Percentiles rank a stretch among this genome's conserved stretches.
Evolutionary conservation across 2,113 vertebrate species (phyloP).

Genomic region (Cyrtonyx montezumae): DNA sequence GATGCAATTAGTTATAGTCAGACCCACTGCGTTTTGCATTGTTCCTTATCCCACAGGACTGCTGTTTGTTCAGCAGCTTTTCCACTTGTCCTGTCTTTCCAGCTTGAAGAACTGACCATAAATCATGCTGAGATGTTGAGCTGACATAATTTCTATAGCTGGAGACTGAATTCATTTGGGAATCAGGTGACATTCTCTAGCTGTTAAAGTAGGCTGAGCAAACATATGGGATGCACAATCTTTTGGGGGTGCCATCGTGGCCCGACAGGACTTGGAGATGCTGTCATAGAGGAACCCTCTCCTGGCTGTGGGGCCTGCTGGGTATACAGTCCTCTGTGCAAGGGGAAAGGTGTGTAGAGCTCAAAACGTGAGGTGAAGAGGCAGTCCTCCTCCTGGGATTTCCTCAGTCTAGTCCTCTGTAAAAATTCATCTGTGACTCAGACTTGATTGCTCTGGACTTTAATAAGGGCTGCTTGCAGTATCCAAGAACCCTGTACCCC

Average conservation of each 20-base stretch:
- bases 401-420: neutral
- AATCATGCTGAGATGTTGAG: neutral
- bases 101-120: neutral
- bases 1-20: constrained; percentile 1
- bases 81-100: neutral
- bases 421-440: neutral
- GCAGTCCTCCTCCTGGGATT: neutral
- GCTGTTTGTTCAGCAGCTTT: constrained; percentile 36
- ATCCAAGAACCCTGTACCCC: neutral
- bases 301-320: neutral
- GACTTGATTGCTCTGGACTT: neutral
- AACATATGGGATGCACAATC: neutral
- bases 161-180: neutral
- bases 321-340: neutral
- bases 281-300: neutral
- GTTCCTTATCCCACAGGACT: neutral
- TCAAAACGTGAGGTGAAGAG: neutral
- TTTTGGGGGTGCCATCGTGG: accelerated
- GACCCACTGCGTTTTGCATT: neutral
- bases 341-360: neutral
- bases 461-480: neutral
- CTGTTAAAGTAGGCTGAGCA: neutral
- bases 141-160: neutral
- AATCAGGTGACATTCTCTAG: neutral
- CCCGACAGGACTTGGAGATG: neutral